Percentiles rank a stretch among this genome's conserved stretches.
These are phyloP conservation scores for Atlantisia rogersi DNA, from an alignment of 2,113 vertebrate genomes.

Conservation along the genomic window DNA sequence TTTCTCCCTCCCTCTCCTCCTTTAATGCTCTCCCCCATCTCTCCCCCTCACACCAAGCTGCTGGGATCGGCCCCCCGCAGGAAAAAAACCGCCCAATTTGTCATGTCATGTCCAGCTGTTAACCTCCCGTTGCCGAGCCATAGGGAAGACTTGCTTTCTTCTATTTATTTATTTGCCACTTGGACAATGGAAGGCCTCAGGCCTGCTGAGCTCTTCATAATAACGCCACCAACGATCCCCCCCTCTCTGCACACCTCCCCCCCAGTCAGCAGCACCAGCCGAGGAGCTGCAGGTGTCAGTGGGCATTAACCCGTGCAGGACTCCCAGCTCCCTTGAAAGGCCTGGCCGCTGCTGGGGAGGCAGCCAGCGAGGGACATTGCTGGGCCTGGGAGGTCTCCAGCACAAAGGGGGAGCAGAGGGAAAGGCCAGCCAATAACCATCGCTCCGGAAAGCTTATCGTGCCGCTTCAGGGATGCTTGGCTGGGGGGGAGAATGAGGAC, in stretches of 20 bases:
- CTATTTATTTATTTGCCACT: constrained; percentile 92
- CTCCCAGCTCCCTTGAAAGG: constrained; percentile 70
- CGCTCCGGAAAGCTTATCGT: constrained; percentile 77
- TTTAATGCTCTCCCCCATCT: constrained; percentile 20
- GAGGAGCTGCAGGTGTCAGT: constrained; percentile 83
- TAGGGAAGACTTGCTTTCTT: constrained; percentile 88
- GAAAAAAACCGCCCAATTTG: constrained; percentile 85
- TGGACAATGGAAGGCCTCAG: constrained; percentile 81
- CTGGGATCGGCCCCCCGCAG: constrained; percentile 78
- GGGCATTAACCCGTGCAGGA: constrained; percentile 76
- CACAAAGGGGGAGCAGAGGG: constrained; percentile 66
- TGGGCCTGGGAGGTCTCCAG: constrained; percentile 43
- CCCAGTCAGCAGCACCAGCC: constrained; percentile 72
- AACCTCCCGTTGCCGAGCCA: constrained; percentile 85
- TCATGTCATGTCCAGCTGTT: constrained; percentile 97
- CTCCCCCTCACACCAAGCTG: constrained; percentile 46
- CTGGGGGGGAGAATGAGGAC: constrained; percentile 12
- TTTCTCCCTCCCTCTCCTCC: constrained; percentile 34
- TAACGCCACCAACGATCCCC: constrained; percentile 81
- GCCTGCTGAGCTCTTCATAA: constrained; percentile 85
- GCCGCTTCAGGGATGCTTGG: background rate
- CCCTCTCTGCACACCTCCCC: background rate
- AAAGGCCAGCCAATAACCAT: constrained; percentile 72
- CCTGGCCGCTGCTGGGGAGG: constrained; percentile 27
- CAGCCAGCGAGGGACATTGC: background rate